Base-by-base conservation (phyloP, 2,113 vertebrate genomes). In the Trichomycterus rosablanca region DNA sequence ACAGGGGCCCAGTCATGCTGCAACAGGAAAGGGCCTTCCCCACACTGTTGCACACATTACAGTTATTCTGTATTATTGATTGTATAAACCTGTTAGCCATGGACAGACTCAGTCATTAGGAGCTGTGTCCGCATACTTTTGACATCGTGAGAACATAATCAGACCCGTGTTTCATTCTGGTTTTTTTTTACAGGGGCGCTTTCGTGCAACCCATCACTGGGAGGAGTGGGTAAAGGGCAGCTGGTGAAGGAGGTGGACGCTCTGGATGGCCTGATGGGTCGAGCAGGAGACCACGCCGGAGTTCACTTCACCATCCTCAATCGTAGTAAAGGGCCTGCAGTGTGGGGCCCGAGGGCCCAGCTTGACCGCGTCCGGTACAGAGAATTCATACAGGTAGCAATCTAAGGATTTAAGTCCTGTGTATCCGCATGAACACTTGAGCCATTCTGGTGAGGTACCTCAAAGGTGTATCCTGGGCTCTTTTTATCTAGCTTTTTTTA, bases 201-300 rank as follows among this genome's bases (percentile, higher is more conserved):
- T 84, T 98, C 95, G 48, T 97, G 94, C 74, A 97, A 97, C 78
- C 95, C 95, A 0, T 97, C 95, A 15, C 85, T 97, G 76, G 95
- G 95, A 1, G 95, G 95, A 51, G 87, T 97, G 4, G 95, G 95
- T 6, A 98, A 98, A 76, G 95, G 95, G 1, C 95, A 97, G 16
- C 88, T 98, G 4, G 82, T 97, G 71, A 84, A 86, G 24, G 95
- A 98, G 76, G 82, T 97, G 2, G 95, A 98, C 43, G 92, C 95
- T 0, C 73, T 98, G 76, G 95, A 95, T 42, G 95, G 95, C 11
- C 76, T 98, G n/a, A 97, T 94, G 59, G 90, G 86, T 15, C 83
- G 93, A 16, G 73, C 92, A 15, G 95, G 91, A 35, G 95, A 98
- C 75, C 88, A 79, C 71, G 87, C 95, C 7, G 95, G 95, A 1